Conservation (phyloP, 1,140 invertebrate genomes). For the Neotoxoptera formosana region DNA sequence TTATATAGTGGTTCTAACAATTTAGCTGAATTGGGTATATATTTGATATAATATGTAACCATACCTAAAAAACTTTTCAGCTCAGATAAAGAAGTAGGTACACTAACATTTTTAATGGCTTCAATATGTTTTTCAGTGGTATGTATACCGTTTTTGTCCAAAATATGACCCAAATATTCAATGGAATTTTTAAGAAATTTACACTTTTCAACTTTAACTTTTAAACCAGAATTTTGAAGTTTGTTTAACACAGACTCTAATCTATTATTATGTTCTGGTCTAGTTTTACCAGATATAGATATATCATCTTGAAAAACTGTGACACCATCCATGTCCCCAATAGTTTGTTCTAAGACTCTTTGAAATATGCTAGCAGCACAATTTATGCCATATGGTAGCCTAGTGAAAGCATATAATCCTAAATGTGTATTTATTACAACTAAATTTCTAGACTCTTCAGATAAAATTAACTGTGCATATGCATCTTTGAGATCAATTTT, state of each 20-base stretch:
- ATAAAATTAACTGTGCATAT: slow-evolving; percentile 63
- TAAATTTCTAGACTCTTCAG: neutral
- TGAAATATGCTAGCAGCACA: slow-evolving; percentile 57
- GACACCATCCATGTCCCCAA: slow-evolving; percentile 47
- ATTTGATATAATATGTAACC: slow-evolving; percentile 62
- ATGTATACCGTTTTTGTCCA: slow-evolving; percentile 60
- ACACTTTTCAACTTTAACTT: slow-evolving; percentile 59
- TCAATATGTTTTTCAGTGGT: slow-evolving; percentile 63
- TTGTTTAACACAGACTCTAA: neutral
- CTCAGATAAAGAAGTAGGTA: slow-evolving; percentile 62
- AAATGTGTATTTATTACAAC: slow-evolving; percentile 52
- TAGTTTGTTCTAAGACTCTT: slow-evolving; percentile 46
- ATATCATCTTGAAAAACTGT: slow-evolving; percentile 56
- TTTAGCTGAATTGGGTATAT: slow-evolving; percentile 60
- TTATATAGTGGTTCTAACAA: slow-evolving; percentile 57
- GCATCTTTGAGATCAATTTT: slow-evolving; percentile 63
- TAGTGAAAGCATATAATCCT: slow-evolving; percentile 47
- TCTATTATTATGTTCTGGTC: neutral
- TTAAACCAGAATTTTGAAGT: slow-evolving; percentile 56
- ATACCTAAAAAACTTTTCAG: slow-evolving; percentile 63
- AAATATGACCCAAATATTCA: slow-evolving; percentile 61
- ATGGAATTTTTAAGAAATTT: slow-evolving; percentile 57
- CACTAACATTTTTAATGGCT: slow-evolving; percentile 62
- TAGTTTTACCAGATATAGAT: slow-evolving; percentile 52
- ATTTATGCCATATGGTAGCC: slow-evolving; percentile 57